Base-by-base conservation (phyloP, 2,113 vertebrate species). In the Anthoscopus minutus region DNA sequence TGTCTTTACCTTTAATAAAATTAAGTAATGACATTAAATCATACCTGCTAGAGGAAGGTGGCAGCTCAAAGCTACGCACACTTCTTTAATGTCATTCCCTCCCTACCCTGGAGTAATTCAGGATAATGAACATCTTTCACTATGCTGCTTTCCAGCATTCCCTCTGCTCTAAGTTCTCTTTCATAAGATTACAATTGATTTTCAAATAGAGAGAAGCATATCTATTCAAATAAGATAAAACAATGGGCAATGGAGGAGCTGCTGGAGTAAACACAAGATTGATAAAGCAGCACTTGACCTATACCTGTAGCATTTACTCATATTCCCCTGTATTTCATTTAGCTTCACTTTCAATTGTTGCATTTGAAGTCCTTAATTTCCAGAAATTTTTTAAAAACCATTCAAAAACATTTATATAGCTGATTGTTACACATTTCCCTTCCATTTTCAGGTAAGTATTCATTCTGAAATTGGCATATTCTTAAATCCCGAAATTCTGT, bases 21-120 rank as follows among this genome's bases (percentile, higher is more conserved):
- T 96, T 93, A 96, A 86, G 56, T 86, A 96, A 96, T 96, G 89
- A 92, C 83, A 80, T 81, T 88, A 96, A 95, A 95, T 95, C 88
- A 70, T 65, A 70, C 37, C 83, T 92, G 58, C 65, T 64, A 79
- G 81, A 66, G 78, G 73, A 92, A 84, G 18, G 88, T 79, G 88
- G 93, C 84, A 92, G 82, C 92, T 94, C 67, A 81, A 94, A 94
- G 88, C 81, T 93, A 86, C 80, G 83, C 94, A 94, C 90, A 93
- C 92, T 92, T 65, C 81, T 90, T 96, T 89, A 89, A 93, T 45
- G 67, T 85, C 82, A 73, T 88, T 92, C 83, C 73, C 83, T 95
- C 70, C 90, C 88, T 77, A 81, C 69, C 72, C 58, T 77, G 83
- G 86, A 92, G 94, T 95, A 95, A 93, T 92, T 87, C 67, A 89